A percentile compares a stretch with the other conserved stretches of the same genome.
Conservation (phyloP, 2,888 invertebrate genomes). For the Erebia aethiops region DNA sequence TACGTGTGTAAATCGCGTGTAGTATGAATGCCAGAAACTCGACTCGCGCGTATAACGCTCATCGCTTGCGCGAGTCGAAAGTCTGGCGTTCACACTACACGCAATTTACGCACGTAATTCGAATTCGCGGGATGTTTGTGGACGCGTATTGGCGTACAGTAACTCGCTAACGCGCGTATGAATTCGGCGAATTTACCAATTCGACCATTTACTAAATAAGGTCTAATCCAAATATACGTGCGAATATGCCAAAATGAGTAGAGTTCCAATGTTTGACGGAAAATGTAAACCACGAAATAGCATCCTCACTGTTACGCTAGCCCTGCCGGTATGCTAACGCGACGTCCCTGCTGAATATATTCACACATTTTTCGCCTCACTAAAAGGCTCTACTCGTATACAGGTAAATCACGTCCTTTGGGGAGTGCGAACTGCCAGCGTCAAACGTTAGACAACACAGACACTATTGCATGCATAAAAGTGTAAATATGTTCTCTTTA, state of each 20-base stretch:
- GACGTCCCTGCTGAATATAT: constrained; percentile 30
- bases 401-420: constrained; percentile 38
- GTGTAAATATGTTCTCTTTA: constrained; percentile 15
- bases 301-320: background rate
- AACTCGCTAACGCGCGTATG: no score
- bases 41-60: no score
- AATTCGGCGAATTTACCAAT: no score
- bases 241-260: background rate
- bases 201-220: no score
- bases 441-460: constrained; percentile 36
- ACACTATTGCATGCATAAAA: constrained; percentile 32
- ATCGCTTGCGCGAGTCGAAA: no score
- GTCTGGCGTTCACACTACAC: no score
- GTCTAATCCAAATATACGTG: no score
- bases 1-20: no score
- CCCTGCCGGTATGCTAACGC: background rate
- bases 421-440: constrained; percentile 33
- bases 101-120: no score
- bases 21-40: no score
- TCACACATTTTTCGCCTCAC: constrained; percentile 35
- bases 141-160: no score
- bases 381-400: constrained; percentile 39
- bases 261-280: background rate
- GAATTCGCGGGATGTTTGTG: no score
- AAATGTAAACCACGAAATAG: background rate